phyloP scores from a whole-genome alignment of 2,797 vertebrate genomes.

The Hemitrygon akajei region DNA sequence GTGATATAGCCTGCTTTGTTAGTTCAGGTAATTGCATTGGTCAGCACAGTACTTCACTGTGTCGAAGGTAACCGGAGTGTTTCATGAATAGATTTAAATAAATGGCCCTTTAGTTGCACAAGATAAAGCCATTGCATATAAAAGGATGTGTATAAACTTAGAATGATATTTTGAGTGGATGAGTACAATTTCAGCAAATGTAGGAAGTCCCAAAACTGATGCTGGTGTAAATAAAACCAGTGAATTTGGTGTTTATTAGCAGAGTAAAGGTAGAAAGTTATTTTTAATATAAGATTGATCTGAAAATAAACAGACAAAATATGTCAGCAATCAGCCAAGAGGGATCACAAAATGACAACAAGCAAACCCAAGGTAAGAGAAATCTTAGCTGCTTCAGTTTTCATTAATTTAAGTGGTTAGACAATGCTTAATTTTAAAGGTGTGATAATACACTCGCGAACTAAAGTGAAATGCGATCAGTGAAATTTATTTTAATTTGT shows the following conservation, averaged over 20 bases:
- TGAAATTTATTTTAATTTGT: neutral
- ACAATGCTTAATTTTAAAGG: slow-evolving; percentile 1
- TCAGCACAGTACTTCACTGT: slow-evolving; percentile 65
- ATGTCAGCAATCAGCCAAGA: slow-evolving; percentile 28
- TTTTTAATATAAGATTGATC: neutral
- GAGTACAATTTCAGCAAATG: neutral
- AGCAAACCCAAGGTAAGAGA: slow-evolving; percentile 47
- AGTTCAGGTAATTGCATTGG: slow-evolving; percentile 47
- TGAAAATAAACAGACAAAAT: neutral
- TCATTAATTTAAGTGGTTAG: neutral
- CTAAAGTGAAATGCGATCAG: neutral
- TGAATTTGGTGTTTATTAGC: neutral
- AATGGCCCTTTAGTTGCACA: neutral
- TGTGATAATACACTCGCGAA: neutral
- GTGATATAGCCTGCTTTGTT: slow-evolving; percentile 49
- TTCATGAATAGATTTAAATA: slow-evolving; percentile 14
- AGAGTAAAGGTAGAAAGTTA: neutral
- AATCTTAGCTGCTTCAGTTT: neutral
- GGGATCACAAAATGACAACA: slow-evolving; percentile 30
- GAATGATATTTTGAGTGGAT: neutral
- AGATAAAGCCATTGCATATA: slow-evolving; percentile 7
- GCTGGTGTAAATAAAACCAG: neutral
- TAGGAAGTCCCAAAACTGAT: neutral
- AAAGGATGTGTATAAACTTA: slow-evolving; percentile 1
- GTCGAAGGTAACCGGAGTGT: slow-evolving; percentile 56